These are phyloP conservation scores for Schizopygopsis pylzovi DNA, from an alignment of 2,797 vertebrate species.

Conservation along the genomic window DNA sequence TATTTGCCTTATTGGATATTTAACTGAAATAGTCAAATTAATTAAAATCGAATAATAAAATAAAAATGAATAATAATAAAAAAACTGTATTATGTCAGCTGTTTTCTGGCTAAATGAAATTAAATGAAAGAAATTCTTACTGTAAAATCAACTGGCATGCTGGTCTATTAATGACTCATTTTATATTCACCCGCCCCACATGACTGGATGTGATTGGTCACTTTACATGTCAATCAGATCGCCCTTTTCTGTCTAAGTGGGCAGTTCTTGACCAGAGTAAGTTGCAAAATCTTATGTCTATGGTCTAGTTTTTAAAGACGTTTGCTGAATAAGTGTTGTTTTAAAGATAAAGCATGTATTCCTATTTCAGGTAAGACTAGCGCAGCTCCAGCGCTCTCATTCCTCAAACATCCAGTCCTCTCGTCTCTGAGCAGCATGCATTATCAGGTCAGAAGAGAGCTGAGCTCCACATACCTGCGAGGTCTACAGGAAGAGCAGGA, in stretches of 20 bases:
- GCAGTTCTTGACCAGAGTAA: too few relatives aligned
- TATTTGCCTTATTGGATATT: too few relatives aligned
- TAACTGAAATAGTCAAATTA: too few relatives aligned
- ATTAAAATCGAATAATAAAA: not conserved
- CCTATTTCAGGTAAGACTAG: not conserved
- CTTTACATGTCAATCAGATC: not conserved
- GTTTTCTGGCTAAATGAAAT: not conserved
- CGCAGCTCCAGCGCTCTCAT: slow-evolving; percentile 10
- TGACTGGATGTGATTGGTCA: not conserved
- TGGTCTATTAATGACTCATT: not conserved
- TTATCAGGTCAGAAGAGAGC: slow-evolving; percentile 30
- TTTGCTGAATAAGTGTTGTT: not conserved
- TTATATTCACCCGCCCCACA: not conserved
- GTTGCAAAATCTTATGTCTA: not conserved
- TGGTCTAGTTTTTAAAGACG: not conserved
- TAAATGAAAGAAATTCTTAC: not conserved
- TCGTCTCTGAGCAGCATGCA: slow-evolving; percentile 16
- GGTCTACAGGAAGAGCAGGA: slow-evolving; percentile 2
- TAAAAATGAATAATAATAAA: not conserved
- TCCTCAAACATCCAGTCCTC: slow-evolving; percentile 13
- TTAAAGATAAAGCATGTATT: not conserved
- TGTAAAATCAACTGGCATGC: not conserved
- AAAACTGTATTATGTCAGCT: not conserved
- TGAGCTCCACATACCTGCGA: not conserved
- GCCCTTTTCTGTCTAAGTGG: not conserved